Conservation (phyloP, 2,113 vertebrate species). For the Paracanthobrama guichenoti region DNA sequence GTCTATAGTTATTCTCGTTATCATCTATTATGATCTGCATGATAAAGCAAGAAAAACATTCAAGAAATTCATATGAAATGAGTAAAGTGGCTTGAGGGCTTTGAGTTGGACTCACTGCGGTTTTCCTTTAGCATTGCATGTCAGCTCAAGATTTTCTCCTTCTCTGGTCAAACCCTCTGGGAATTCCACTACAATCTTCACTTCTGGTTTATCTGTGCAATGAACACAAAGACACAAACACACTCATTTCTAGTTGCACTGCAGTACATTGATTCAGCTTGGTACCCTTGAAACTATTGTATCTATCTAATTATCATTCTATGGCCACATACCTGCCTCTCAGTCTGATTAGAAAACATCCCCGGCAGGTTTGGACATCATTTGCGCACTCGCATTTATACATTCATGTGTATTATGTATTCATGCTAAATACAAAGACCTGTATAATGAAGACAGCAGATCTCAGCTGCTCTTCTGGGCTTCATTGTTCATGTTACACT, state of each 20-base stretch:
- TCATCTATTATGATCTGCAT: not conserved
- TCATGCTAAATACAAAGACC: conserved; percentile 16
- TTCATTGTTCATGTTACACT: conserved; percentile 1
- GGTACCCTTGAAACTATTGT: not conserved
- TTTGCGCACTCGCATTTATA: conserved; percentile 8
- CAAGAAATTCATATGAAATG: conserved; percentile 4
- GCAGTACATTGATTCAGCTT: not conserved
- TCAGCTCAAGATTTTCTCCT: conserved; percentile 92
- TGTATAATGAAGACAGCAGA: conserved; percentile 22
- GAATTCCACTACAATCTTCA: conserved; percentile 90
- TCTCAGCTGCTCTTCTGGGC: conserved; percentile 1
- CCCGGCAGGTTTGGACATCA: conserved; percentile 35
- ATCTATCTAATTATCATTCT: conserved; percentile 30
- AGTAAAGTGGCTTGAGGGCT: not conserved
- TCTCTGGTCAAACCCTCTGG: conserved; percentile 93
- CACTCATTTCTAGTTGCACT: not conserved
- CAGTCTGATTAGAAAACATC: conserved; percentile 42
- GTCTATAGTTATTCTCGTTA: not conserved
- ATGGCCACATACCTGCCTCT: conserved; percentile 22
- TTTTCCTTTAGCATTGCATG: conserved; percentile 89
- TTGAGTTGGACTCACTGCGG: conserved; percentile 84
- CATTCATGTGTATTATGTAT: conserved; percentile 16
- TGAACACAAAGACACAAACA: conserved; percentile 52
- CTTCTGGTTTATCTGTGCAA: conserved; percentile 93
- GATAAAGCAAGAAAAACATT: conserved; percentile 13